Conservation (phyloP, 2,888 invertebrate species). For the Hirtodrosophila histrioides region DNA sequence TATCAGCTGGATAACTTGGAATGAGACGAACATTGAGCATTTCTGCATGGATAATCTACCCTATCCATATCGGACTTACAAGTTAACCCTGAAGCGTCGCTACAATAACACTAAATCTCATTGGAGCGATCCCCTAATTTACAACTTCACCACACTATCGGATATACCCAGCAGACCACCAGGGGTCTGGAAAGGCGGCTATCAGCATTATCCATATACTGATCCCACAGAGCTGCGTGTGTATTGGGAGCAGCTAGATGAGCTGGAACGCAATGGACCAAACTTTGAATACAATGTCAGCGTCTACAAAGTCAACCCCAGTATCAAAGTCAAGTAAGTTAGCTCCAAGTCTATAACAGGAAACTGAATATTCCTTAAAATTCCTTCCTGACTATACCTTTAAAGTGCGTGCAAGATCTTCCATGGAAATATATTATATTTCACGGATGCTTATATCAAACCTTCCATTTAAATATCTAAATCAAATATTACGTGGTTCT, state of each 20-base stretch:
- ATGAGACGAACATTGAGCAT: too few relatives aligned
- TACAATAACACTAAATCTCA: constrained; percentile 81
- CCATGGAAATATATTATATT: too few relatives aligned
- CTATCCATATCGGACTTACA: constrained; percentile 85
- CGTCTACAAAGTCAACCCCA: constrained; percentile 32
- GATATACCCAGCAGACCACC: constrained; percentile 88
- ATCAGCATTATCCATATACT: constrained; percentile 86
- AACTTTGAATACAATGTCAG: constrained; percentile 89
- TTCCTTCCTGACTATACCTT: too few relatives aligned
- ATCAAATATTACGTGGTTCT: too few relatives aligned
- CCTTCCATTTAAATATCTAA: too few relatives aligned
- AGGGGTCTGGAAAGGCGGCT: constrained; percentile 87
- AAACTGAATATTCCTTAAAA: too few relatives aligned
- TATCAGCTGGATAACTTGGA: too few relatives aligned
- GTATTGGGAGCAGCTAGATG: constrained; percentile 91
- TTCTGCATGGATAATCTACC: constrained; percentile 26
- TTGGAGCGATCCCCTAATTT: constrained; percentile 89
- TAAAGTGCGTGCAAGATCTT: too few relatives aligned
- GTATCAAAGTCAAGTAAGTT: constrained; percentile 57
- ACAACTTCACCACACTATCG: constrained; percentile 86
- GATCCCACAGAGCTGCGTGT: constrained; percentile 86
- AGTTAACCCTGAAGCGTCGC: constrained; percentile 87
- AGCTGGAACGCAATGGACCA: constrained; percentile 89
- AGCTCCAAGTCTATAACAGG: neutral
- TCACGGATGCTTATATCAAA: too few relatives aligned